phyloP scores from a whole-genome alignment of 2,888 invertebrate species.

The Biston stratarius region DNA sequence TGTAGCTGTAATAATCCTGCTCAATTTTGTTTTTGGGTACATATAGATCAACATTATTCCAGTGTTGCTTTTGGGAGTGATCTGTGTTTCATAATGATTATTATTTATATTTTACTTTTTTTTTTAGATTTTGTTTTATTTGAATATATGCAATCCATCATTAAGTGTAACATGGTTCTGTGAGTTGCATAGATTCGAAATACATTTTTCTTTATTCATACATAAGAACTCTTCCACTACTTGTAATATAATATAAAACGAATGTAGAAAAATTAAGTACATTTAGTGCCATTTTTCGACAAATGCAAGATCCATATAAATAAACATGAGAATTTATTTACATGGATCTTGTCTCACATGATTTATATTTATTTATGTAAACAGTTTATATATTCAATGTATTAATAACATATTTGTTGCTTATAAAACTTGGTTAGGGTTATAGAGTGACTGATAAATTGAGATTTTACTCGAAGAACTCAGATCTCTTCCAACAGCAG shows the following conservation, averaged over 20 bases:
- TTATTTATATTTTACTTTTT: conserved; percentile 7
- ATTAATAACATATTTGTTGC: background rate
- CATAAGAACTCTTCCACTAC: conserved; percentile 21
- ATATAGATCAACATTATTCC: conserved; percentile 68
- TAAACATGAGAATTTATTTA: background rate
- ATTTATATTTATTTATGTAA: background rate
- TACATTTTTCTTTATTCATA: conserved; percentile 24
- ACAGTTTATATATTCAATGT: conserved; percentile 1
- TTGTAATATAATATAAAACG: conserved; percentile 29
- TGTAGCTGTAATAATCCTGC: conserved; percentile 80
- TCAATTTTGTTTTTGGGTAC: conserved; percentile 82
- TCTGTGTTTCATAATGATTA: conserved; percentile 51
- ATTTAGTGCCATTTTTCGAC: conserved; percentile 75
- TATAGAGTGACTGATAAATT: conserved; percentile 38
- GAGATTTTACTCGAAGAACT: conserved; percentile 33
- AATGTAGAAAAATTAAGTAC: conserved; percentile 59
- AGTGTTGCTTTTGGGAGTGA: conserved; percentile 63
- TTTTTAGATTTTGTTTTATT: conserved; percentile 32
- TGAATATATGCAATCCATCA: conserved; percentile 51
- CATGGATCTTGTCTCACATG: background rate
- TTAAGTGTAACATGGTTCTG: conserved; percentile 29
- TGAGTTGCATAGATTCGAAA: conserved; percentile 41
- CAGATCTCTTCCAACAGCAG: conserved; percentile 65
- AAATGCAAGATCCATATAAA: conserved; percentile 36
- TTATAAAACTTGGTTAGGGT: conserved; percentile 27